These are phyloP conservation scores for Drosophila rellima DNA, from an alignment of 2,888 invertebrate genomes.

Conservation along the genomic window DNA sequence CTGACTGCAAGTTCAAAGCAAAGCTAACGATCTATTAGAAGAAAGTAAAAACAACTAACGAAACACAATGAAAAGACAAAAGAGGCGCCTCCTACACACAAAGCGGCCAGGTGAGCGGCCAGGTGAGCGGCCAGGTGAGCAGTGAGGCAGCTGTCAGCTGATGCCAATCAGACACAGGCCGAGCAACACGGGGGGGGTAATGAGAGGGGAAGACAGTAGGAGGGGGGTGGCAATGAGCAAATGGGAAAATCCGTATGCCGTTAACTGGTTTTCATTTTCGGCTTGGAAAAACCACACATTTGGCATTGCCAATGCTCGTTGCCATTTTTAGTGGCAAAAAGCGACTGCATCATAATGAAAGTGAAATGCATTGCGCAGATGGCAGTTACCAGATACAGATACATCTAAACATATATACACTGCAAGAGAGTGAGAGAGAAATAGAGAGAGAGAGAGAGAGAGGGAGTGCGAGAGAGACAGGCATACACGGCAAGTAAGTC, in stretches of 20 bases:
- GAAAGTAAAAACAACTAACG: constrained; percentile 77
- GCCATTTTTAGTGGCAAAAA: constrained; percentile 81
- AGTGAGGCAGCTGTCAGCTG: constrained; percentile 71
- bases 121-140: constrained; percentile 30
- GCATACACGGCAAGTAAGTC: constrained; percentile 61
- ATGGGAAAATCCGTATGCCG: constrained; percentile 65
- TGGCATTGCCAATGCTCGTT: constrained; percentile 69
- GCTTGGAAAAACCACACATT: constrained; percentile 78
- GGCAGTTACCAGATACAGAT: constrained; percentile 73
- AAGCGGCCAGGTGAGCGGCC: constrained; percentile 53
- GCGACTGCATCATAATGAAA: constrained; percentile 84
- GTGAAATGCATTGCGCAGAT: constrained; percentile 83
- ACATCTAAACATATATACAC: constrained; percentile 17
- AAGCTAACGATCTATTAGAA: constrained; percentile 81
- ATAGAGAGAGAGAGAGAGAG: constrained; percentile 6
- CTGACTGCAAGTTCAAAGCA: constrained; percentile 72
- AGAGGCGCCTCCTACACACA: constrained; percentile 65
- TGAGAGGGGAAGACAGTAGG: background rate
- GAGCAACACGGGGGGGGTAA: too few relatives aligned
- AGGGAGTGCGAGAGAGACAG: constrained; percentile 13
- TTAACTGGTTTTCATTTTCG: constrained; percentile 79
- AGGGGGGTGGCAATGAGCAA: constrained; percentile 26
- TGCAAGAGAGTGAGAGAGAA: background rate
- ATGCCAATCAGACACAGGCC: constrained; percentile 60
- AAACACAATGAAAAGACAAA: constrained; percentile 61